These are phyloP conservation scores for Drosophila prolongata DNA, from an alignment of 2,888 invertebrate species.

Conservation along the genomic window DNA sequence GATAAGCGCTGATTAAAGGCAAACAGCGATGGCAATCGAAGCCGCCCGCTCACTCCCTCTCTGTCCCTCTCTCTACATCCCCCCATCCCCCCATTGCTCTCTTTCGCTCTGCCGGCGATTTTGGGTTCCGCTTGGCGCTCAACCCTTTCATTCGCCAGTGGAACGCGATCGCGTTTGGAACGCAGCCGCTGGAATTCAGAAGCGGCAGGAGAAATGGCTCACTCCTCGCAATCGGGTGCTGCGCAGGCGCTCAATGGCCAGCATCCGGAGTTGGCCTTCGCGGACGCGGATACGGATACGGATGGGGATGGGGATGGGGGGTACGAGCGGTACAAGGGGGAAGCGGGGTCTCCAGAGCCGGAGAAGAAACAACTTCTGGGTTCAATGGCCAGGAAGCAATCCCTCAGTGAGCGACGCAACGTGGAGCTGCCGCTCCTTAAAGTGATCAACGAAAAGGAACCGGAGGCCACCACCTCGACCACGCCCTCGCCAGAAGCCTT, in stretches of 20 bases:
- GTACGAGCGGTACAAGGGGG: no score
- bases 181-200: constrained; percentile 21
- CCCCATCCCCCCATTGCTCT: neutral
- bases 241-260: constrained; percentile 58
- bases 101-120: constrained; percentile 1
- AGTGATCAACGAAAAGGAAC: constrained; percentile 59
- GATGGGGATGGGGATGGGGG: constrained; percentile 4
- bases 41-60: neutral
- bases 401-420: constrained; percentile 57
- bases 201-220: constrained; percentile 9
- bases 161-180: constrained; percentile 29
- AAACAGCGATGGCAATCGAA: constrained; percentile 50
- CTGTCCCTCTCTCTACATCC: neutral
- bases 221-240: constrained; percentile 23
- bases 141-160: constrained; percentile 26
- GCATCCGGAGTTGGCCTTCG: constrained; percentile 54
- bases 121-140: constrained; percentile 17
- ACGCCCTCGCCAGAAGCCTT: constrained; percentile 37
- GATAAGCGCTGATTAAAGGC: constrained; percentile 55
- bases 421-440: constrained; percentile 62
- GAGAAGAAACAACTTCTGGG: neutral
- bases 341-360: neutral
- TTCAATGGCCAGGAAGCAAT: constrained; percentile 26
- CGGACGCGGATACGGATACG: constrained; percentile 57
- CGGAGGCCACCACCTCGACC: neutral